Evolutionary conservation across 2,888 invertebrate species (phyloP).

Genomic region (Empis livida): DNA sequence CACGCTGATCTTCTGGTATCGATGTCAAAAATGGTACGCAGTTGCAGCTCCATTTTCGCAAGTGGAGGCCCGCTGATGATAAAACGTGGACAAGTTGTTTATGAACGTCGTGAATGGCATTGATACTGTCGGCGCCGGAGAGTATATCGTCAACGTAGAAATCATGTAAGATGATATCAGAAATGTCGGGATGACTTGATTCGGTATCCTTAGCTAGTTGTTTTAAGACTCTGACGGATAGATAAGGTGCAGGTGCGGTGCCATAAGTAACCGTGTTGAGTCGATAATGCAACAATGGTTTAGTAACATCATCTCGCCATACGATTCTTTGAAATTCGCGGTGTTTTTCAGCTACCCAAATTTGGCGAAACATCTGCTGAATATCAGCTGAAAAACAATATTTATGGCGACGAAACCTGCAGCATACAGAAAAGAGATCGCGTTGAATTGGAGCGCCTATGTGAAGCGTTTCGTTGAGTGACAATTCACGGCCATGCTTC

Average conservation of each 20-base stretch:
- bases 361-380: constrained; percentile 10
- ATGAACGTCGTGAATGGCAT: background rate
- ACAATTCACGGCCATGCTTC: background rate
- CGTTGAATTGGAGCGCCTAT: constrained; percentile 6
- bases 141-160: constrained; percentile 13
- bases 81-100: too few species aligned
- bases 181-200: constrained; percentile 7
- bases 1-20: too few species aligned
- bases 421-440: constrained; percentile 6
- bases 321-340: constrained; percentile 9
- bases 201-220: constrained; percentile 8
- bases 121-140: constrained; percentile 6
- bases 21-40: background rate
- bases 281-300: constrained; percentile 9
- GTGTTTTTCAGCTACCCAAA: constrained; percentile 5
- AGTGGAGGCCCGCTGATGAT: background rate
- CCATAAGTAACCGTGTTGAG: constrained; percentile 11
- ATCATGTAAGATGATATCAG: constrained; percentile 8
- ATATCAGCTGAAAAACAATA: constrained; percentile 9
- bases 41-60: constrained; percentile 7
- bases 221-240: constrained; percentile 11
- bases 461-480: constrained; percentile 7
- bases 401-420: constrained; percentile 3
- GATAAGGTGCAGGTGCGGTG: constrained; percentile 10
- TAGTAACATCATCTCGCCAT: constrained; percentile 5